phyloP scores from a whole-genome alignment of 2,797 vertebrate genomes.

The Lagorchestes hirsutus region DNA sequence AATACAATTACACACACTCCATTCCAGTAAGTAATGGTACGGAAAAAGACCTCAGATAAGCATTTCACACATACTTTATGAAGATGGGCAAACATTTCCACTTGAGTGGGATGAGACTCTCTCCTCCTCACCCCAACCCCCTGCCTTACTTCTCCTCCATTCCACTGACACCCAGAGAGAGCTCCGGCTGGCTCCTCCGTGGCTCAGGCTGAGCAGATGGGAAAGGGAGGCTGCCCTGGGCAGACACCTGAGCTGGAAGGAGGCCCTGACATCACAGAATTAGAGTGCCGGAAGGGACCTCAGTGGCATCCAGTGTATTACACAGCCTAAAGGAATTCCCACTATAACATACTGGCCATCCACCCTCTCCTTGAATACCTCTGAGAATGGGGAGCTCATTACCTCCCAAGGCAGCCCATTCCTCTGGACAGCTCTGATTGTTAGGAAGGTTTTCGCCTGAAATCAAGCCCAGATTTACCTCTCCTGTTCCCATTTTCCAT shows the following conservation, averaged over 20 bases:
- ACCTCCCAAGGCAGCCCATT: background rate
- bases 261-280: background rate
- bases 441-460: background rate
- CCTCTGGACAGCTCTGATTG: background rate
- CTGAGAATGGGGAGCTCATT: background rate
- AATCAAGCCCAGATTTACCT: background rate
- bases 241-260: background rate
- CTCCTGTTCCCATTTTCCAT: background rate
- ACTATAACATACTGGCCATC: background rate
- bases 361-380: background rate
- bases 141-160: background rate
- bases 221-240: background rate
- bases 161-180: too few relatives aligned
- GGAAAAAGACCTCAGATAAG: conserved; percentile 20
- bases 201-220: background rate
- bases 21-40: background rate
- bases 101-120: background rate
- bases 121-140: background rate
- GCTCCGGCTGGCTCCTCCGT: background rate
- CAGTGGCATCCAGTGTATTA: too few relatives aligned
- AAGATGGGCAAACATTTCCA: conserved; percentile 15
- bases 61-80: background rate
- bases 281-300: background rate
- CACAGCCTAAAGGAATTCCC: background rate
- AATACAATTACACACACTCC: fast-evolving